Percentiles rank a stretch among this genome's conserved stretches.
These are phyloP conservation scores for Trichopoda pennipes DNA, from an alignment of 2,888 invertebrate genomes.

Conservation along the genomic window DNA sequence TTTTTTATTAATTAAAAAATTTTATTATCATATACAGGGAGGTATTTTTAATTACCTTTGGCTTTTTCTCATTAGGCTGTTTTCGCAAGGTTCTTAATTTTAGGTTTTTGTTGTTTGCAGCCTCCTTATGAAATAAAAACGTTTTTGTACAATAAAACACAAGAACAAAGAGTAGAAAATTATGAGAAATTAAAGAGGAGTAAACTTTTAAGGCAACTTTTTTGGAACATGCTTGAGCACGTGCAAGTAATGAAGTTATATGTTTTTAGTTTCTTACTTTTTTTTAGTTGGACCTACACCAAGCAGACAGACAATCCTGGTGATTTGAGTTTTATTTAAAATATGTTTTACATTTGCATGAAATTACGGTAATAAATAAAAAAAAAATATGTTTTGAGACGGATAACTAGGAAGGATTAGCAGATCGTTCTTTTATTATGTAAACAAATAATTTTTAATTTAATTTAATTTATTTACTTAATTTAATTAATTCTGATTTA, in stretches of 20 bases:
- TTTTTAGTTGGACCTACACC: conserved; percentile 30
- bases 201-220: conserved; percentile 12
- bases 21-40: background rate
- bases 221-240: conserved; percentile 53
- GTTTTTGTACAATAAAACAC: conserved; percentile 39
- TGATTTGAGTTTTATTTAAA: conserved; percentile 22
- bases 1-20: conserved; percentile 2
- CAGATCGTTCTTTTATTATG: background rate
- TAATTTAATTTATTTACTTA: too few relatives aligned
- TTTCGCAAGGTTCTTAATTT: conserved; percentile 53
- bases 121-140: conserved; percentile 32
- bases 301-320: conserved; percentile 32
- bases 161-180: conserved; percentile 46
- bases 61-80: conserved; percentile 46
- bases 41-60: conserved; percentile 63
- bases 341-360: conserved; percentile 60
- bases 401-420: background rate
- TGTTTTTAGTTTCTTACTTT: conserved; percentile 22
- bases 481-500: too few relatives aligned
- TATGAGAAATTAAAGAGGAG: conserved; percentile 60
- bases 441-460: too few relatives aligned
- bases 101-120: conserved; percentile 60
- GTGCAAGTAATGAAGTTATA: conserved; percentile 63
- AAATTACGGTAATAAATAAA: conserved; percentile 49
- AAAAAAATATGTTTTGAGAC: background rate